These are phyloP conservation scores for Pagrus major DNA, from an alignment of 2,113 vertebrate species.

Conservation along the genomic window DNA sequence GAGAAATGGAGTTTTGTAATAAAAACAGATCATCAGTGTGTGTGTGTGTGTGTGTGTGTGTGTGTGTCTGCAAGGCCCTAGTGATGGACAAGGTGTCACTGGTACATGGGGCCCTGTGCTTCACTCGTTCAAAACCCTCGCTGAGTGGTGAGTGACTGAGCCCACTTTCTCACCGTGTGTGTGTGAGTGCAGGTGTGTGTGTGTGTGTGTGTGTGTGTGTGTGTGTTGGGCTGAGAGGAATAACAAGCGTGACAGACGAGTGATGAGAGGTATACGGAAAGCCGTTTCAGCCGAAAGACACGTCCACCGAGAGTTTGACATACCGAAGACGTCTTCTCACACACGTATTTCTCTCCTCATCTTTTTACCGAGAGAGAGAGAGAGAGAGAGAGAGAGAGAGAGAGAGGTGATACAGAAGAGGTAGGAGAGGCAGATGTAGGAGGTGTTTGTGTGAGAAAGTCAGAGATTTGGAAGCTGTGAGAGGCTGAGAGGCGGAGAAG, in stretches of 20 bases:
- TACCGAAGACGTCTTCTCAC: constrained; percentile 30
- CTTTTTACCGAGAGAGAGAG: constrained; percentile 1
- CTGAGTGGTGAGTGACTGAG: constrained; percentile 67
- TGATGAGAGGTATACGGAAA: constrained; percentile 61
- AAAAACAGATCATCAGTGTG: constrained; percentile 26
- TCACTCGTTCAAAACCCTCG: constrained; percentile 42
- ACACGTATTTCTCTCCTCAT: constrained; percentile 21
- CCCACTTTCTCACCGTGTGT: constrained; percentile 38
- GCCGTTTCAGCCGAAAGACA: constrained; percentile 16
- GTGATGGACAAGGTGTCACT: constrained; percentile 67
- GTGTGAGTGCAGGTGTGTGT: constrained; percentile 33
- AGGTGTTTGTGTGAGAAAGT: constrained; percentile 19
- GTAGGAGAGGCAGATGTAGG: constrained; percentile 19
- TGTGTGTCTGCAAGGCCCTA: constrained; percentile 21
- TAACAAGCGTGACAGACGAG: constrained; percentile 37
- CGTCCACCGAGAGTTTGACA: constrained; percentile 28
- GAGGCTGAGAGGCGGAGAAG: constrained; percentile 16
- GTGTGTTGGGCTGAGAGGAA: constrained; percentile 31
- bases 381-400: not conserved
- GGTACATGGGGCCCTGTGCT: constrained; percentile 33
- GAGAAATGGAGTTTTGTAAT: constrained; percentile 19
- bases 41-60: not conserved
- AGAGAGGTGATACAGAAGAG: not conserved
- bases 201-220: not conserved
- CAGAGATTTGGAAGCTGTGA: constrained; percentile 2